A percentile compares a stretch with the other conserved stretches of the same genome.
phyloP scores from a whole-genome alignment of 2,797 vertebrate genomes.

The Aeoliscus strigatus region DNA sequence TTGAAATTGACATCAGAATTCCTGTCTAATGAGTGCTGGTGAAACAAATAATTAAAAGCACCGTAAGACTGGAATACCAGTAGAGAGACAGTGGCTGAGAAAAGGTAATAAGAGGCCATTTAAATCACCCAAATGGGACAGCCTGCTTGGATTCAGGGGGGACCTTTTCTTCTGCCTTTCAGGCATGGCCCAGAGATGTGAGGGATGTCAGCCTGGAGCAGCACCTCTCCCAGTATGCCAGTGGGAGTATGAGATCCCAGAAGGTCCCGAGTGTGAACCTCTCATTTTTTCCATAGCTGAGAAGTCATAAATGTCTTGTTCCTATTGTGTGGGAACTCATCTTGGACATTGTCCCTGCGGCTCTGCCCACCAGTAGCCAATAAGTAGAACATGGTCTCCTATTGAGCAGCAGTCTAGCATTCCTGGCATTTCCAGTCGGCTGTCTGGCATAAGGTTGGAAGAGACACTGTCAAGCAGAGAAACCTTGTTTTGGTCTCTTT shows the following conservation, averaged over 20 bases:
- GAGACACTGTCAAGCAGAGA: conserved; percentile 62
- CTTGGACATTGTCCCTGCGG: conserved; percentile 72
- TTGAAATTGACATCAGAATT: conserved; percentile 34
- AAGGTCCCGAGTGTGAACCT: conserved; percentile 60
- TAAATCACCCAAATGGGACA: conserved; percentile 76
- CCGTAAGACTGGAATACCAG: conserved; percentile 36
- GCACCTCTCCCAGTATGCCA: conserved; percentile 47
- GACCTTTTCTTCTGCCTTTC: conserved; percentile 59
- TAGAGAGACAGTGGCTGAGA: conserved; percentile 56
- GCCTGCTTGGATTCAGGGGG: conserved; percentile 52
- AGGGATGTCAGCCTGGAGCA: conserved; percentile 45
- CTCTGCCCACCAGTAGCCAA: conserved; percentile 75
- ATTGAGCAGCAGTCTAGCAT: conserved; percentile 80
- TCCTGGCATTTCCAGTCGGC: conserved; percentile 80
- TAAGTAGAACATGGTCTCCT: conserved; percentile 83
- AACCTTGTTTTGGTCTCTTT: conserved; percentile 58
- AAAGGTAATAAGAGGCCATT: conserved; percentile 70
- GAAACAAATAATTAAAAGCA: conserved; percentile 60
- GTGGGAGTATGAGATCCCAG: conserved; percentile 46
- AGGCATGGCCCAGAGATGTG: conserved; percentile 59
- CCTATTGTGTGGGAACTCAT: conserved; percentile 81
- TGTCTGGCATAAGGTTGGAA: conserved; percentile 66
- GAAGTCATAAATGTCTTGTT: conserved; percentile 81
- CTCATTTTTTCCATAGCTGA: conserved; percentile 53
- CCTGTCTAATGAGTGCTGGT: conserved; percentile 35